phyloP scores from a whole-genome alignment of 1,140 invertebrate genomes.

The Oncopeltus fasciatus region DNA sequence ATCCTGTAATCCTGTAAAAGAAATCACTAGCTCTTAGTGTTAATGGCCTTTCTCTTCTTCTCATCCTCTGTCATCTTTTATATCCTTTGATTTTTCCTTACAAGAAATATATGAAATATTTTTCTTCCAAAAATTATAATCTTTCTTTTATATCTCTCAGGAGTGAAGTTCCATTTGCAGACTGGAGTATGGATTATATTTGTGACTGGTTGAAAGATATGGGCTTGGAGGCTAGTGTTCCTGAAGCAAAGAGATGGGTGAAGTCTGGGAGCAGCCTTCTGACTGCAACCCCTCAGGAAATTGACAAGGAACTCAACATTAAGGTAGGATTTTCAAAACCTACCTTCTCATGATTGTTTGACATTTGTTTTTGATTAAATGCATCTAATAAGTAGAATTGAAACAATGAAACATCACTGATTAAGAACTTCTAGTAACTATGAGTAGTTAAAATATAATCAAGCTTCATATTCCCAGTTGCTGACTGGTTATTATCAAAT shows the following conservation, averaged over 20 bases:
- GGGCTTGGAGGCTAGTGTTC: constrained; percentile 69
- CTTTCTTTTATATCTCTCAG: constrained; percentile 25
- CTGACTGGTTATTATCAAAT: too few species aligned
- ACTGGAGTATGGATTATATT: constrained; percentile 72
- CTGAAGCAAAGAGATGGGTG: constrained; percentile 67
- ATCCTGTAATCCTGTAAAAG: too few species aligned
- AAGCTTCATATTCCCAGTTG: too few species aligned
- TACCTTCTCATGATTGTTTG: too few species aligned
- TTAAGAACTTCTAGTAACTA: too few species aligned
- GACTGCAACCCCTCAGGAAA: constrained; percentile 55
- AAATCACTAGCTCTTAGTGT: too few species aligned
- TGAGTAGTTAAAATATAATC: too few species aligned
- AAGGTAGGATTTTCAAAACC: constrained; percentile 33
- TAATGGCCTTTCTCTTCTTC: too few species aligned
- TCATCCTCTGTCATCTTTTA: too few species aligned
- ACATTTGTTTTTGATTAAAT: too few species aligned
- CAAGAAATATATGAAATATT: neutral
- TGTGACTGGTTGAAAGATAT: constrained; percentile 76
- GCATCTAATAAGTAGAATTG: too few species aligned
- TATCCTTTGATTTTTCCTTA: neutral
- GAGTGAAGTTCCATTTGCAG: constrained; percentile 44
- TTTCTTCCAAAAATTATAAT: too few species aligned
- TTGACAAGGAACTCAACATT: constrained; percentile 79
- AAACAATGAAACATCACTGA: neutral
- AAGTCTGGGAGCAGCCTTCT: constrained; percentile 68